phyloP scores from a whole-genome alignment of 2,797 vertebrate species.

The Ptychobarbus kaznakovi region DNA sequence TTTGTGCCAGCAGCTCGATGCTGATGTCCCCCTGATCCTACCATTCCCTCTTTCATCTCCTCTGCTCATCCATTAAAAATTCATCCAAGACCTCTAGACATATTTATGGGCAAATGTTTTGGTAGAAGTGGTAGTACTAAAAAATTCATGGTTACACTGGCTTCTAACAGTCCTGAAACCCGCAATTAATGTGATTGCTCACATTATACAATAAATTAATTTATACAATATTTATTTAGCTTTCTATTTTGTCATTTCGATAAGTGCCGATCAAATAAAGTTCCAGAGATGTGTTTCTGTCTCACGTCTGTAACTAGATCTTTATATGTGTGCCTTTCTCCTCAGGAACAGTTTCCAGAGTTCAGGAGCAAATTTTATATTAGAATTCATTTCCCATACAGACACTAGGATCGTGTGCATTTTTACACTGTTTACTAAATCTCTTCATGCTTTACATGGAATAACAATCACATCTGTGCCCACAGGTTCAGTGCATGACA shows the following conservation, averaged over 20 bases:
- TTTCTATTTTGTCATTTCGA: conserved; percentile 51
- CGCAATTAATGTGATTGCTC: conserved; percentile 96
- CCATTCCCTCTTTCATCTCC: conserved; percentile 79
- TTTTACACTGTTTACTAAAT: conserved; percentile 26
- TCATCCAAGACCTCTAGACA: conserved; percentile 86
- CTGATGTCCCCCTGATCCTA: conserved; percentile 77
- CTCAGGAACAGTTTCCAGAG: conserved; percentile 21
- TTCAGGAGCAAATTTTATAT: conserved; percentile 45
- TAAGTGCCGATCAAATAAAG: conserved; percentile 68
- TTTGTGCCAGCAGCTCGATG: conserved; percentile 77
- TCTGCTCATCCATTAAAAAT: conserved; percentile 83
- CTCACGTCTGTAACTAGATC: conserved; percentile 17
- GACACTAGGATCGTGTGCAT: conserved; percentile 19
- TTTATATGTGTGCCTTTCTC: conserved; percentile 15
- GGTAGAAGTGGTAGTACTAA: conserved; percentile 82
- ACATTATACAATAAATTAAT: conserved; percentile 82
- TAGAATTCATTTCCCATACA: conserved; percentile 41
- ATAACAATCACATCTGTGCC: conserved; percentile 46
- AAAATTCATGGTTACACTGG: conserved; percentile 85
- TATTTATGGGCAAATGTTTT: conserved; percentile 86
- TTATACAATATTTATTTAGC: conserved; percentile 79
- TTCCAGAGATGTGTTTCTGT: conserved; percentile 38
- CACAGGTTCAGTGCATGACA: conserved; percentile 52
- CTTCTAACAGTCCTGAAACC: conserved; percentile 92
- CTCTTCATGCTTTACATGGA: conserved; percentile 53